These are phyloP conservation scores for Drosophila heteroneura DNA, from an alignment of 2,888 invertebrate genomes.

Conservation along the genomic window DNA sequence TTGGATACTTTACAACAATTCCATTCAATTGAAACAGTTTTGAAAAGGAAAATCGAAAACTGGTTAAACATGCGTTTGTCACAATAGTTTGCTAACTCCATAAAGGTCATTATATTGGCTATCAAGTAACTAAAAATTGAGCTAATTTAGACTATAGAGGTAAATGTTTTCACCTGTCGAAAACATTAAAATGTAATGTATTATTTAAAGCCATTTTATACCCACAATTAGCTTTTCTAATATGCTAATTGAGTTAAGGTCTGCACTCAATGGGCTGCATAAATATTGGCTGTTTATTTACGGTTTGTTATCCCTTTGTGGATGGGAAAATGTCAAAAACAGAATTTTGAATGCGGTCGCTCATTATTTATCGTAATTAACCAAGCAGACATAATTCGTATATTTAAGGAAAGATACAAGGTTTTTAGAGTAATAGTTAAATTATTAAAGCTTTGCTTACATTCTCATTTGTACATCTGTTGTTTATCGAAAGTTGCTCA, in stretches of 20 bases:
- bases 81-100: background rate
- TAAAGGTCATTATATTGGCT: background rate
- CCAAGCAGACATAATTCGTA: slow-evolving; percentile 41
- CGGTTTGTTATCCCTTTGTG: slow-evolving; percentile 34
- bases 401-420: background rate
- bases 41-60: background rate
- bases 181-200: slow-evolving; percentile 21
- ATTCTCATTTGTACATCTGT: background rate
- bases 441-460: background rate
- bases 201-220: slow-evolving; percentile 45
- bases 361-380: slow-evolving; percentile 44
- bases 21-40: slow-evolving; percentile 54
- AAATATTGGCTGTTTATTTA: slow-evolving; percentile 30
- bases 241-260: slow-evolving; percentile 44
- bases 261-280: slow-evolving; percentile 51
- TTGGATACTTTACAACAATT: slow-evolving; percentile 58
- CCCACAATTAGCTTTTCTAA: slow-evolving; percentile 41
- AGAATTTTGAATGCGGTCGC: slow-evolving; percentile 34
- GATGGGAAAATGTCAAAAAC: slow-evolving; percentile 36
- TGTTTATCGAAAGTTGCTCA: background rate
- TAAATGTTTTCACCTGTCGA: slow-evolving; percentile 35
- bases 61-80: slow-evolving; percentile 4
- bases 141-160: background rate
- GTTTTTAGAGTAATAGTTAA: background rate
- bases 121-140: background rate